A percentile compares a stretch with the other conserved stretches of the same genome.
Conservation (phyloP, 2,888 invertebrate species). For the Drosophila bunnanda region DNA sequence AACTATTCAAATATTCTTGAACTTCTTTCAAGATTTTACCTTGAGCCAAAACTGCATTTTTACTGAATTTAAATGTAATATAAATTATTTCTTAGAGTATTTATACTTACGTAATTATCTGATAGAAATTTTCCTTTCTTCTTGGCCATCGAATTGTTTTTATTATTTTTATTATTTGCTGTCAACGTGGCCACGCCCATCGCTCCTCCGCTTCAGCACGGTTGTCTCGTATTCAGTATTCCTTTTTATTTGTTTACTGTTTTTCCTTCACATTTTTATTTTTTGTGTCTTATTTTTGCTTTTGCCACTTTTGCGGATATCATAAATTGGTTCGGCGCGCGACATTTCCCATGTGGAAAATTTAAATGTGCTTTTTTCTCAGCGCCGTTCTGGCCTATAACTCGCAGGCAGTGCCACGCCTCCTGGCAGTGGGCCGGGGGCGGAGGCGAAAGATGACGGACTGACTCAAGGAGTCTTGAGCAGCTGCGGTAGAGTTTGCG, state of each 20-base stretch:
- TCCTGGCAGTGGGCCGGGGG: not conserved
- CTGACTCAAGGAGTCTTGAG: slow-evolving; percentile 36
- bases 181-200: slow-evolving; percentile 62
- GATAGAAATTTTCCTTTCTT: slow-evolving; percentile 9
- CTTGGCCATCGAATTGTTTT: slow-evolving; percentile 35
- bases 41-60: too few relatives aligned
- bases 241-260: slow-evolving; percentile 26
- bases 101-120: slow-evolving; percentile 36
- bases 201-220: slow-evolving; percentile 18
- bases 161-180: slow-evolving; percentile 52
- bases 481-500: slow-evolving; percentile 15
- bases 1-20: too few relatives aligned
- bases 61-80: too few relatives aligned
- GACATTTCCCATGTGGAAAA: slow-evolving; percentile 80
- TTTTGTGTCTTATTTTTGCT: slow-evolving; percentile 31
- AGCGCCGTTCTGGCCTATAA: slow-evolving; percentile 22
- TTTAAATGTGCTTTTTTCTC: slow-evolving; percentile 66
- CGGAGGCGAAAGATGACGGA: slow-evolving; percentile 11
- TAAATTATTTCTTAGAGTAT: slow-evolving; percentile 36
- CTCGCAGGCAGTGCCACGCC: slow-evolving; percentile 30
- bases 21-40: too few relatives aligned
- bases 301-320: slow-evolving; percentile 69
- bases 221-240: slow-evolving; percentile 31
- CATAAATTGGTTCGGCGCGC: slow-evolving; percentile 80
- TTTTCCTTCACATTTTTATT: slow-evolving; percentile 15